phyloP scores from a whole-genome alignment of 2,797 vertebrate genomes.

The Florisuga fusca region DNA sequence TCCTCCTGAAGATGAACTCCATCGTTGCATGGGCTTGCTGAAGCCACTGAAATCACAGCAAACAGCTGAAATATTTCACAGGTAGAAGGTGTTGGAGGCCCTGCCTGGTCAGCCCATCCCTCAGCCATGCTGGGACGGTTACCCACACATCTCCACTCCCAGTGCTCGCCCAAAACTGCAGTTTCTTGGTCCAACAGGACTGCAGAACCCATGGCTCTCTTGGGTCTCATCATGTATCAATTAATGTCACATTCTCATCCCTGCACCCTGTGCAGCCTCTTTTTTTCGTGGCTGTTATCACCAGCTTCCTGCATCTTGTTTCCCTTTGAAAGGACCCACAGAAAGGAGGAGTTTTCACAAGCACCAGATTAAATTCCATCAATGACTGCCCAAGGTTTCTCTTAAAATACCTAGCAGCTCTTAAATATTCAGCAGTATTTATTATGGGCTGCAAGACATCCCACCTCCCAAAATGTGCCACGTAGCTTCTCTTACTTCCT shows the following conservation, averaged over 20 bases:
- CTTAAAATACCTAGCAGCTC: conserved; percentile 62
- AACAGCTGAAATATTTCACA: not conserved
- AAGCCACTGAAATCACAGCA: not conserved
- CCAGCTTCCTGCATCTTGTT: not conserved
- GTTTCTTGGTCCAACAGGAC: not conserved
- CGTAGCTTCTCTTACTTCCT: not conserved
- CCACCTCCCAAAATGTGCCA: not conserved
- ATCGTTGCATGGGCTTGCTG: too few species aligned
- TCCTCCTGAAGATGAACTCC: not conserved
- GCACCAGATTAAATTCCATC: conserved; percentile 19
- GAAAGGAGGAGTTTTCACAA: not conserved
- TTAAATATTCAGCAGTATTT: conserved; percentile 68
- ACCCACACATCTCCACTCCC: too few species aligned
- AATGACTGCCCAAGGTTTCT: conserved; percentile 25
- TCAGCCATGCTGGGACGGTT: too few species aligned
- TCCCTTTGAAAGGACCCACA: not conserved
- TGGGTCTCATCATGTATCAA: not conserved
- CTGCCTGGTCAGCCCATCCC: too few species aligned
- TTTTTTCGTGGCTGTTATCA: not conserved
- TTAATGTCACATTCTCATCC: not conserved
- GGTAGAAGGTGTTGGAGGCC: not conserved
- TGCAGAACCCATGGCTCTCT: not conserved
- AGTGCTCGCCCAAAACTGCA: not conserved
- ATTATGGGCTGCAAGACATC: not conserved
- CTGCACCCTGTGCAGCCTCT: not conserved